Evolutionary conservation across 2,797 vertebrate species (phyloP).

Genomic region (Cynodonichthys magdalenae): DNA sequence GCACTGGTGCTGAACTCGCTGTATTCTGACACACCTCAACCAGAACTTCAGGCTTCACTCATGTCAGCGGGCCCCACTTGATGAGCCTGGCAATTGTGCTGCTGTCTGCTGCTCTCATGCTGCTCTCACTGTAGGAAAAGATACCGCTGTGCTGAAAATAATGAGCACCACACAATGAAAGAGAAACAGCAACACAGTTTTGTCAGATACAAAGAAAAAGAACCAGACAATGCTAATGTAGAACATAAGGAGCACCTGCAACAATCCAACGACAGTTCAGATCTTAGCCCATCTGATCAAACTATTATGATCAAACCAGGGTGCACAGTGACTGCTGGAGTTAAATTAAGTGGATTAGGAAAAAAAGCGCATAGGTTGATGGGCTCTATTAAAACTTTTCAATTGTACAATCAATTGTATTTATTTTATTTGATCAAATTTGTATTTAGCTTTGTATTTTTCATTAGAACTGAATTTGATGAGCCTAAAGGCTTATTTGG

Average conservation of each 20-base stretch:
- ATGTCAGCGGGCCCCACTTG: conserved; percentile 7
- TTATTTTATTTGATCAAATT: too few species aligned
- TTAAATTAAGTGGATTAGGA: too few species aligned
- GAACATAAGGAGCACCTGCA: too few species aligned
- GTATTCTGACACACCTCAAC: conserved; percentile 5
- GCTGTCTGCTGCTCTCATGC: conserved; percentile 5
- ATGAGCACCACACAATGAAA: conserved; percentile 11
- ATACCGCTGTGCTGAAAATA: conserved; percentile 12
- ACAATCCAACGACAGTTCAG: too few species aligned
- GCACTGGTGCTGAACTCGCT: not conserved
- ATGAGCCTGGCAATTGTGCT: conserved; percentile 14
- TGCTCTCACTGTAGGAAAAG: conserved; percentile 11
- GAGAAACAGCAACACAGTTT: not conserved
- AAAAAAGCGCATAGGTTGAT: not conserved
- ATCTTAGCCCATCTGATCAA: too few species aligned
- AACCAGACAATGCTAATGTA: not conserved
- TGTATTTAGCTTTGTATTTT: too few species aligned
- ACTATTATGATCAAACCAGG: too few species aligned
- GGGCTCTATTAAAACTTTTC: not conserved
- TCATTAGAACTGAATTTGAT: too few species aligned
- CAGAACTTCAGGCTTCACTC: conserved; percentile 7
- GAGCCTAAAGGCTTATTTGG: too few species aligned
- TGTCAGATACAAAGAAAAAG: not conserved
- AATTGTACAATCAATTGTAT: too few species aligned
- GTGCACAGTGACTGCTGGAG: too few species aligned